Evolutionary conservation across 2,888 invertebrate genomes (phyloP).

Genomic region (Dione vanillae): DNA sequence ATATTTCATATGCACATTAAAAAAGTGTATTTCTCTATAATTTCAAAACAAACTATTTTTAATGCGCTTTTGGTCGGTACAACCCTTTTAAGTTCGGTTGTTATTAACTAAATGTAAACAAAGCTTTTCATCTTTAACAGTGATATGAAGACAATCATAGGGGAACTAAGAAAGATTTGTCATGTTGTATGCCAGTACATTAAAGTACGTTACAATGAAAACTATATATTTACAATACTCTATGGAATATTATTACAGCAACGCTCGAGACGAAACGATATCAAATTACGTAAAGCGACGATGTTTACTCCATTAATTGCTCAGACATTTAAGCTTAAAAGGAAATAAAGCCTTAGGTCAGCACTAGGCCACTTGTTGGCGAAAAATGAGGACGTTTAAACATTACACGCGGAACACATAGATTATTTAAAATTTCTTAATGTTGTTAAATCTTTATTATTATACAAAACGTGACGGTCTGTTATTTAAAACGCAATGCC

Average conservation of each 20-base stretch:
- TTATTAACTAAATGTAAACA: neutral
- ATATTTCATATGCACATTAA: neutral
- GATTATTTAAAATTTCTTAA: neutral
- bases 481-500: too few species aligned
- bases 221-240: neutral
- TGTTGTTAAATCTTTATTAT: too few species aligned
- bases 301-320: constrained; percentile 24
- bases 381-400: constrained; percentile 6
- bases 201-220: neutral
- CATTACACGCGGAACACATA: constrained; percentile 2
- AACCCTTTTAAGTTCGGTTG: neutral
- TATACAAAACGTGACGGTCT: too few species aligned
- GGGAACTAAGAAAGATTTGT: neutral
- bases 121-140: neutral
- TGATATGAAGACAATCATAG: neutral
- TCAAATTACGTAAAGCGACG: neutral
- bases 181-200: neutral
- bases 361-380: constrained; percentile 17
- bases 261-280: neutral
- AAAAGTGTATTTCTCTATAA: neutral
- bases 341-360: constrained; percentile 28
- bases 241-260: neutral
- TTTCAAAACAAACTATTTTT: neutral
- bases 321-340: constrained; percentile 25
- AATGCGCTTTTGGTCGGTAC: neutral